Percentiles rank a stretch among this genome's conserved stretches.
These are phyloP conservation scores for Anoplolepis gracilipes DNA, from an alignment of 1,140 invertebrate species.

Conservation along the genomic window DNA sequence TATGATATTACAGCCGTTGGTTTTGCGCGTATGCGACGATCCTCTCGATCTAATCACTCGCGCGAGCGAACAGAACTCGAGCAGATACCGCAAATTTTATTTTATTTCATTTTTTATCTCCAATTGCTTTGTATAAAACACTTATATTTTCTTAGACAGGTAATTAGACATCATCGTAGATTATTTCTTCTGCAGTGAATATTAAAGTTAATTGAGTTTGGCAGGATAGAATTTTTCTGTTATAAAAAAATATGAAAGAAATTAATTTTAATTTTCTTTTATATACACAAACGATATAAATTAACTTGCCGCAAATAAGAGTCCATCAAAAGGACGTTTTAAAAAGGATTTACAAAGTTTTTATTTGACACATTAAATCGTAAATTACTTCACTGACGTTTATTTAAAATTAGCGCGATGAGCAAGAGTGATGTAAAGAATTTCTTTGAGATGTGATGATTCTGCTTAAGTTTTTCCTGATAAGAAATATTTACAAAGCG, in stretches of 20 bases:
- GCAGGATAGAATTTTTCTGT: too few relatives aligned
- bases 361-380: background rate
- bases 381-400: background rate
- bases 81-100: background rate
- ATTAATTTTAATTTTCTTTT: background rate
- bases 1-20: background rate
- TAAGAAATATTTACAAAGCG: constrained; percentile 57
- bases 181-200: too few relatives aligned
- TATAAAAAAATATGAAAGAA: background rate
- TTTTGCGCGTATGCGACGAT: constrained; percentile 4
- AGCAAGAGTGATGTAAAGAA: background rate
- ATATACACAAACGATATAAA: too few relatives aligned
- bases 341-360: background rate
- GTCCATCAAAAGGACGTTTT: background rate
- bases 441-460: background rate
- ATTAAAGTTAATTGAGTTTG: too few relatives aligned
- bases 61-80: background rate
- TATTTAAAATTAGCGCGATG: background rate
- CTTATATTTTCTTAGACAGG: background rate
- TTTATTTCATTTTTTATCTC: background rate
- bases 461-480: background rate
- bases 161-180: background rate
- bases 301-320: background rate
- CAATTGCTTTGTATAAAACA: background rate
- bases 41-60: constrained; percentile 20